Conservation (phyloP, 2,797 vertebrate species). For the Neoniphon sammara region DNA sequence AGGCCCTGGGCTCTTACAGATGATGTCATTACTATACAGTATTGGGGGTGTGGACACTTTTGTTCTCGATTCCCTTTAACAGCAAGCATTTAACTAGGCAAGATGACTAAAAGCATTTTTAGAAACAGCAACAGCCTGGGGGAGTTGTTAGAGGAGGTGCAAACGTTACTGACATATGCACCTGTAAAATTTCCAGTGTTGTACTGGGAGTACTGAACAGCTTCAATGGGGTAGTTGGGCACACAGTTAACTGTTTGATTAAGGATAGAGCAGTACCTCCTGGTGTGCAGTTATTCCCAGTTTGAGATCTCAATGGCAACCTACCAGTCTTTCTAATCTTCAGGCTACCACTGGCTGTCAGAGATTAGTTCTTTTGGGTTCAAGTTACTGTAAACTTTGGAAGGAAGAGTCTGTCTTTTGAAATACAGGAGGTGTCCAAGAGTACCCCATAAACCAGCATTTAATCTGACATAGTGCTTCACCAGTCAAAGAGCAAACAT, state of each 20-base stretch:
- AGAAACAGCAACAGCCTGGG: slow-evolving; percentile 4
- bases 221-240: slow-evolving; percentile 37
- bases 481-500: slow-evolving; percentile 1
- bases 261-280: slow-evolving; percentile 31
- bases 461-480: not conserved
- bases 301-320: slow-evolving; percentile 8
- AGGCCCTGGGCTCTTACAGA: slow-evolving; percentile 67
- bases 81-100: slow-evolving; percentile 50
- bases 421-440: not conserved
- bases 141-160: slow-evolving; percentile 13
- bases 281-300: slow-evolving; percentile 24
- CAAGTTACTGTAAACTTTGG: slow-evolving; percentile 5
- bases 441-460: not conserved
- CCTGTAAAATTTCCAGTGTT: not conserved
- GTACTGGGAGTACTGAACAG: slow-evolving; percentile 25
- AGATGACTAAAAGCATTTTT: slow-evolving; percentile 19
- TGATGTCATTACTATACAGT: slow-evolving; percentile 71
- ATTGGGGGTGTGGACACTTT: slow-evolving; percentile 40
- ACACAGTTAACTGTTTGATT: slow-evolving; percentile 52
- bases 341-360: not conserved
- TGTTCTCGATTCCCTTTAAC: slow-evolving; percentile 42
- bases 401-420: not conserved
- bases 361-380: slow-evolving; percentile 28
- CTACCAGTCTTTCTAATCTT: slow-evolving; percentile 17
- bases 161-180: not conserved